Base-by-base conservation (phyloP, 2,888 invertebrate genomes). In the Cerceris ruficornis region DNA sequence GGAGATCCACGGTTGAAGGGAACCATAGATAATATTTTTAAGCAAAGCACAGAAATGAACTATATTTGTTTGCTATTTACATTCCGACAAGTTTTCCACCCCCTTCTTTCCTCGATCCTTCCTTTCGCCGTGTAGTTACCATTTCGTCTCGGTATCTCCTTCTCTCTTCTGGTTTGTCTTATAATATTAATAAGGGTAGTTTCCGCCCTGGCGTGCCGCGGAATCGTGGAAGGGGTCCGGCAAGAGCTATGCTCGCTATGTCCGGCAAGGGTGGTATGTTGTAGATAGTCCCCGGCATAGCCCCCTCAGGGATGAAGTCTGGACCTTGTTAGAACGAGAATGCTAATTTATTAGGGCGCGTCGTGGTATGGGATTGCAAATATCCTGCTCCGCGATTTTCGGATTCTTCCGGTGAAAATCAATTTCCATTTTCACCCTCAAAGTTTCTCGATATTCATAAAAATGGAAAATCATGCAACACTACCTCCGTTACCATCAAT, bases 181-280 rank as follows among this genome's bases (percentile, higher is more conserved):
- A 89, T 91, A 91, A 89, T 92, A 92, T 92, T 91, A 91, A 92
- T 92, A 92, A 91, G 90, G 91, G 90, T 90, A 90, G 90, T 90
- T 91, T 90, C 90, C 90, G 88, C 85, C 76, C 84, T 82, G 86
- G 88, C 87, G 86, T 88, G 88, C 86, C 85, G 87, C 86, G 86
- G 82, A 86, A 87, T 86, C 86, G 83, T 81, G 84, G 86, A 82
- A 86, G 83, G 86, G 88, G 86, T 88, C 86, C 86, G 84, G 88
- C 85, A 89, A 90, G 90, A 92, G 92, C 91, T 92, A 92, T 92
- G 92, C 91, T 88, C 82, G 92, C 92, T 91, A 92, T 92, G 92
- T 92, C 91, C 91, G 89, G 91, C 89, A 84, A 87, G 89, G 90
- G 86, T 88, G 91, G 91, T 89, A 90, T 91, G 90, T 89, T 90